These are phyloP conservation scores for Dromius quadrimaculatus DNA, from an alignment of 2,888 invertebrate species.

Conservation along the genomic window DNA sequence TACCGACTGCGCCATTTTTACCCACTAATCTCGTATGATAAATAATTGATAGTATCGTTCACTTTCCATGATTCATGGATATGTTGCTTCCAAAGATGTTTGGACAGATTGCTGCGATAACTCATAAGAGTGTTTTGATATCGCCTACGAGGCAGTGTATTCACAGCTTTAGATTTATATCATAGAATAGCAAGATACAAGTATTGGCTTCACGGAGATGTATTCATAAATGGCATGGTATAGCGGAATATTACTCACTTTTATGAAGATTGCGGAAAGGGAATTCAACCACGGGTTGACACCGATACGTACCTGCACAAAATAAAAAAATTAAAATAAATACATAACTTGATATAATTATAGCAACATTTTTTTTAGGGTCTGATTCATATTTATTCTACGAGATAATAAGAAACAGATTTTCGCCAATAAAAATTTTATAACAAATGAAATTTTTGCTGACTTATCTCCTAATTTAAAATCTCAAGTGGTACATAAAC, in stretches of 20 bases:
- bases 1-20: not conserved
- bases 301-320: slow-evolving; percentile 15
- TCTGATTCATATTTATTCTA: too few relatives aligned
- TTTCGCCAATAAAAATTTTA: too few relatives aligned
- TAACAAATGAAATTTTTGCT: too few relatives aligned
- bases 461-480: too few relatives aligned
- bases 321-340: too few relatives aligned
- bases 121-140: slow-evolving; percentile 50
- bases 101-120: slow-evolving; percentile 45
- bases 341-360: too few relatives aligned
- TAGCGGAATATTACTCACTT: slow-evolving; percentile 36
- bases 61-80: slow-evolving; percentile 33
- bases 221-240: slow-evolving; percentile 16
- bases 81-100: slow-evolving; percentile 1
- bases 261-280: slow-evolving; percentile 21
- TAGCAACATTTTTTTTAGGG: too few relatives aligned
- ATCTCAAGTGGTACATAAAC: too few relatives aligned
- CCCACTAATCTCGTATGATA: slow-evolving; percentile 42
- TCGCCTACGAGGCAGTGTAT: not conserved
- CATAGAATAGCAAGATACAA: slow-evolving; percentile 13
- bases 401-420: too few relatives aligned
- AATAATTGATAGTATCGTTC: slow-evolving; percentile 40
- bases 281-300: not conserved
- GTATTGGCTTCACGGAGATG: not conserved
- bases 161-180: slow-evolving; percentile 41